Evolutionary conservation across 2,113 vertebrate genomes (phyloP).

Genomic region (Trochalopteron elliotii): DNA sequence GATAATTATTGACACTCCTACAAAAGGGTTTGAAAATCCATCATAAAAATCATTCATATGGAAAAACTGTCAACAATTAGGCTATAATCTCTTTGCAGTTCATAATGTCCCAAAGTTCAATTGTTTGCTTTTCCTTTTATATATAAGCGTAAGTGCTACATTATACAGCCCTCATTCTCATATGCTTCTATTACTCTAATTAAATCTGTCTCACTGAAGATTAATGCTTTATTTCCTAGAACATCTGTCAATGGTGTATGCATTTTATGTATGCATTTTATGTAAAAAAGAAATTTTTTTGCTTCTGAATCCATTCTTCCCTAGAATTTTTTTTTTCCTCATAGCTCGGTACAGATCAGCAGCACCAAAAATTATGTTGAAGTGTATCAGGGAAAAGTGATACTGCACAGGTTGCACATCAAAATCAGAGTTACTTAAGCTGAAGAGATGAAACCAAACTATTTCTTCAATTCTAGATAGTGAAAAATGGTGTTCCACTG

Average conservation of each 20-base stretch:
- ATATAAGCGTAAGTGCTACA: neutral
- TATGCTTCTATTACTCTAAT: neutral
- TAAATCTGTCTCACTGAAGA: neutral
- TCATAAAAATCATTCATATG: neutral
- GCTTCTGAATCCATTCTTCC: neutral
- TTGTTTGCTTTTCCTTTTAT: neutral
- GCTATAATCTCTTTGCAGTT: neutral
- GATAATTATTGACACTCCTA: neutral
- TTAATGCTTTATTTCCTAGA: neutral
- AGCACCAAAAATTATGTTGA: neutral
- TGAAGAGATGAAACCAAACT: neutral
- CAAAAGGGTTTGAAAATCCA: neutral
- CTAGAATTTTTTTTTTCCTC: neutral
- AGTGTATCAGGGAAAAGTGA: neutral
- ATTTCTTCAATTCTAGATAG: neutral
- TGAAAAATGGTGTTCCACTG: neutral
- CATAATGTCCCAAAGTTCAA: neutral
- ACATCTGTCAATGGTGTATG: neutral
- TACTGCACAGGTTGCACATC: neutral
- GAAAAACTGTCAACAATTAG: neutral
- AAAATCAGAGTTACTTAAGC: neutral
- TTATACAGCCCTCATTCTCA: neutral
- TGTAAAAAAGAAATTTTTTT: neutral
- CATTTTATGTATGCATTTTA: neutral
- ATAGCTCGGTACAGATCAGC: neutral